Evolutionary conservation across 35 echinoderm and acorn worm genomes (phyloP).

Genomic region (Ophioderma brevispina): DNA sequence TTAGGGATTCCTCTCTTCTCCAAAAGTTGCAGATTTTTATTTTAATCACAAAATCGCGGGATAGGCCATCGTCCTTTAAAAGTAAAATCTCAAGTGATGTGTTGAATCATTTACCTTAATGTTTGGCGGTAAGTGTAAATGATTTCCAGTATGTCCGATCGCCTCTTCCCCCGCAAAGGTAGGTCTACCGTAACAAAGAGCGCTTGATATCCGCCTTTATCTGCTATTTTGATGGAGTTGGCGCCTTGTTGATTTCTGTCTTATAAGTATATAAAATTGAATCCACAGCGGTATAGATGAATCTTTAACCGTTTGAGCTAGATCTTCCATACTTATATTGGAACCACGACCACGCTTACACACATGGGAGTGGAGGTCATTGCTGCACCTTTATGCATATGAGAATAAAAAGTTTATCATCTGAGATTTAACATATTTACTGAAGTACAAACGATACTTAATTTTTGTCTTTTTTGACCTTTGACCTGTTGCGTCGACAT

Average conservation of each 20-base stretch:
- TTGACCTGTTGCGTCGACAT: too few species aligned
- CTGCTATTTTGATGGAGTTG: slow-evolving; percentile 79
- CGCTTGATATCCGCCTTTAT: slow-evolving; percentile 78
- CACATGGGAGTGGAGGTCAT: not conserved
- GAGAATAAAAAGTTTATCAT: too few species aligned
- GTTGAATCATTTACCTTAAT: too few species aligned
- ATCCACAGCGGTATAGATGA: slow-evolving; percentile 60
- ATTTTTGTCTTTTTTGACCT: too few species aligned
- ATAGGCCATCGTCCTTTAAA: too few species aligned
- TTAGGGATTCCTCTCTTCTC: too few species aligned
- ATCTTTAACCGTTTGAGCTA: not conserved
- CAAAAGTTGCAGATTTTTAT: too few species aligned
- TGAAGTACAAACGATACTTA: too few species aligned
- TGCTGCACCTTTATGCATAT: not conserved
- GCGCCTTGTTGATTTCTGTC: slow-evolving; percentile 48
- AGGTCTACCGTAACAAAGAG: slow-evolving; percentile 89
- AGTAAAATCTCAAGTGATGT: too few species aligned
- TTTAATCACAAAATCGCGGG: too few species aligned
- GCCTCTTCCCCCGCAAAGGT: slow-evolving; percentile 64
- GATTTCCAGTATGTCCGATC: slow-evolving; percentile 66
- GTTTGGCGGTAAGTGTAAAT: slow-evolving; percentile 49
- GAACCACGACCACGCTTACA: not conserved
- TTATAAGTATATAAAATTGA: slow-evolving; percentile 83
- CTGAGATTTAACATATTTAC: too few species aligned
- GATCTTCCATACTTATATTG: not conserved